Evolutionary conservation across 2,888 invertebrate genomes (phyloP).

Genomic region (Celastrina argiolus): DNA sequence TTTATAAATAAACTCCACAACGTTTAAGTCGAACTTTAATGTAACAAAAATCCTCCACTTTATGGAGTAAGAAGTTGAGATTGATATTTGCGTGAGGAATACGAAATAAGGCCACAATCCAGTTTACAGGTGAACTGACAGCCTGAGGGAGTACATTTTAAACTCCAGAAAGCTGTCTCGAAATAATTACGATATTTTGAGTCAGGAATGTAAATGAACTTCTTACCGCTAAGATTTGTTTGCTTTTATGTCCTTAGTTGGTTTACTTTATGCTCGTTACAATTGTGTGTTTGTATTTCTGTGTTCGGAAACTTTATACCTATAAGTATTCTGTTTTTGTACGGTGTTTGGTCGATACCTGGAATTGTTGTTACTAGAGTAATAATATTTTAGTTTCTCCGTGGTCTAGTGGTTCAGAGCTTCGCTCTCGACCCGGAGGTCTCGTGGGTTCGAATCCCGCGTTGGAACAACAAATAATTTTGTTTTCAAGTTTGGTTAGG

Average conservation of each 20-base stretch:
- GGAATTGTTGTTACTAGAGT: too few relatives aligned
- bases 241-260: neutral
- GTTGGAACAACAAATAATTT: too few relatives aligned
- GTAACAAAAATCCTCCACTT: conserved; percentile 1
- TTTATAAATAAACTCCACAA: neutral
- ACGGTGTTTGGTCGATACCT: too few relatives aligned
- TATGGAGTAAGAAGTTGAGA: conserved; percentile 14
- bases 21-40: neutral
- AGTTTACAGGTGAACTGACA: conserved; percentile 18
- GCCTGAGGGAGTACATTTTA: conserved; percentile 9
- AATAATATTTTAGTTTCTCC: too few relatives aligned
- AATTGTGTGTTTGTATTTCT: neutral
- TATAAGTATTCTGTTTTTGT: too few relatives aligned
- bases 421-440: too few relatives aligned
- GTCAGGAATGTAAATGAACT: conserved; percentile 52
- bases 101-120: conserved; percentile 19
- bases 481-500: too few relatives aligned
- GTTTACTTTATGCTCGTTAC: neutral
- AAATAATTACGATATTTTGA: conserved; percentile 52
- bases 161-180: conserved; percentile 36
- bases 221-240: conserved; percentile 24
- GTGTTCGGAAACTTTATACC: too few relatives aligned
- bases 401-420: too few relatives aligned
- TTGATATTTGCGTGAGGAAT: conserved; percentile 24
- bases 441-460: too few relatives aligned